phyloP scores from a whole-genome alignment of 2,113 vertebrate species.

The Cnemophilus loriae region DNA sequence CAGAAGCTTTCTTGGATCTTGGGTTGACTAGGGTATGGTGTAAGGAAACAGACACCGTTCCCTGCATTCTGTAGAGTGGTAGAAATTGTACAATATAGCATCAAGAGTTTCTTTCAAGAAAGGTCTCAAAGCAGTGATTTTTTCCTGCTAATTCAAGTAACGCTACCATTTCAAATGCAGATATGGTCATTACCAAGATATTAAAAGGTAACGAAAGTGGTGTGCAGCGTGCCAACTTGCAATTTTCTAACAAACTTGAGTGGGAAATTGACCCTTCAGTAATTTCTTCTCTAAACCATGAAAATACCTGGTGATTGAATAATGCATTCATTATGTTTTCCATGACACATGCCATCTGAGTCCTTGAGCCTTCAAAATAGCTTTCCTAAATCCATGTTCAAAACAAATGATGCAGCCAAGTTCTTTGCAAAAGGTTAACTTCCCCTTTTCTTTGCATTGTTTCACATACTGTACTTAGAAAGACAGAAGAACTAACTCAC shows the following conservation, averaged over 20 bases:
- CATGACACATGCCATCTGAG: background rate
- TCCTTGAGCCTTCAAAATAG: background rate
- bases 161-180: rapidly evolving
- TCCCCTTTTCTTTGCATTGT: background rate
- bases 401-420: background rate
- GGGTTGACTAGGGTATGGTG: background rate
- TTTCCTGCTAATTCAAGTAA: background rate
- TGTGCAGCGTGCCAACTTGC: background rate
- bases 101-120: background rate
- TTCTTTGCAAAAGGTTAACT: background rate
- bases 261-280: background rate
- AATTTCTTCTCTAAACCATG: background rate
- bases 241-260: background rate
- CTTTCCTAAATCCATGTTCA: background rate
- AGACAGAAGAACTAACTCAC: background rate
- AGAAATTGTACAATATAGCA: background rate
- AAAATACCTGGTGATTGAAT: background rate
- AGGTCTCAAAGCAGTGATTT: background rate
- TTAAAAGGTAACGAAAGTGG: background rate
- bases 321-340: background rate
- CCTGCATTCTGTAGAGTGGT: background rate
- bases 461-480: background rate
- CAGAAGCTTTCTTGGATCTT: background rate
- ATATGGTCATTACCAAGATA: background rate
- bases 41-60: background rate